phyloP scores from a whole-genome alignment of 2,888 invertebrate genomes.

The Bugulina stolonifera region DNA sequence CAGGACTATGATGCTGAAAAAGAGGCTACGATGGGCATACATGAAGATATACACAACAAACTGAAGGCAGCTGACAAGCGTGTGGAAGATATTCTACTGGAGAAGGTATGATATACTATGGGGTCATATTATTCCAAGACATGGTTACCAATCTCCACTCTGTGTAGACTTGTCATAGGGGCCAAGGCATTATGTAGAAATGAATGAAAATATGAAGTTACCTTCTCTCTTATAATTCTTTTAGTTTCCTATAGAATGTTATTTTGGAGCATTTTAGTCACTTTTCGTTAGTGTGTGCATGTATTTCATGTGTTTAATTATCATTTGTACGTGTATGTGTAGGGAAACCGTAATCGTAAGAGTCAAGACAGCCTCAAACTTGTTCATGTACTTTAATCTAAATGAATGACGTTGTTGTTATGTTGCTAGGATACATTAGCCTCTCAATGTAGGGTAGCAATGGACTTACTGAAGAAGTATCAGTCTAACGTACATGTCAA shows the following conservation, averaged over 20 bases:
- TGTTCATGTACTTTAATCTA: too few relatives aligned
- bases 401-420: too few relatives aligned
- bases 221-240: too few relatives aligned
- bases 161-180: too few relatives aligned
- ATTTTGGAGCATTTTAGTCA: too few relatives aligned
- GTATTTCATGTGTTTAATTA: neutral
- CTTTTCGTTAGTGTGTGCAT: too few relatives aligned
- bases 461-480: constrained; percentile 7
- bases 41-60: constrained; percentile 20
- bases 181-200: too few relatives aligned
- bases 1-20: constrained; percentile 32
- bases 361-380: too few relatives aligned
- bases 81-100: neutral
- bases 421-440: constrained; percentile 17
- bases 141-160: neutral
- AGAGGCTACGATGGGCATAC: constrained; percentile 26
- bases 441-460: constrained; percentile 4
- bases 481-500: neutral
- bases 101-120: neutral
- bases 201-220: too few relatives aligned
- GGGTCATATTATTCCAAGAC: neutral
- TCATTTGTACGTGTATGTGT: too few relatives aligned
- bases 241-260: too few relatives aligned
- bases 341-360: too few relatives aligned
- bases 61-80: constrained; percentile 10